These are phyloP conservation scores for Coregonus clupeaformis DNA, from an alignment of 2,113 vertebrate genomes.

Conservation along the genomic window DNA sequence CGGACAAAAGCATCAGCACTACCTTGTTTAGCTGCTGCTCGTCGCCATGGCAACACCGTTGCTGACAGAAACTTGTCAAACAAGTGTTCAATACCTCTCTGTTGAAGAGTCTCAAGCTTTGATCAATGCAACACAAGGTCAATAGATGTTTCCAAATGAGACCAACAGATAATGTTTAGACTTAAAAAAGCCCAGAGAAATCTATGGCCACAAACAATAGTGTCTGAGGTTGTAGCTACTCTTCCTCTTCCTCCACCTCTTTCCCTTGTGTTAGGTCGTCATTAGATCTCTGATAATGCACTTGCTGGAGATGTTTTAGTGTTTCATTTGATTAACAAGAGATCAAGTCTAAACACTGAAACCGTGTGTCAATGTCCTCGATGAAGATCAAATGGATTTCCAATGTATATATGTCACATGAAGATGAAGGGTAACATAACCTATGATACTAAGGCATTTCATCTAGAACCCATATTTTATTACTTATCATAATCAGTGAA, in stretches of 20 bases:
- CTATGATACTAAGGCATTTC: constrained; percentile 23
- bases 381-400: no score
- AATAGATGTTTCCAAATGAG: constrained; percentile 38
- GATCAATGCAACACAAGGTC: constrained; percentile 37
- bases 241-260: no score
- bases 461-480: constrained; percentile 27
- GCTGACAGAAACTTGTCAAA: constrained; percentile 53
- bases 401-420: background rate
- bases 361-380: background rate
- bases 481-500: constrained; percentile 52
- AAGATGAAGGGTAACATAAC: background rate
- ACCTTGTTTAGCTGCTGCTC: constrained; percentile 24
- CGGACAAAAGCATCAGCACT: background rate
- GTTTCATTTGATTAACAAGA: constrained; percentile 27
- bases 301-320: background rate
- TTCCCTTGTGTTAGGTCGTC: constrained; percentile 4
- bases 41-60: constrained; percentile 52
- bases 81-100: constrained; percentile 50
- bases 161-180: constrained; percentile 27
- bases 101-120: constrained; percentile 46
- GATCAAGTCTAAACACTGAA: constrained; percentile 49
- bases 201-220: constrained; percentile 14
- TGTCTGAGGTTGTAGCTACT: constrained; percentile 9
- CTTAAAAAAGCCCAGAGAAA: constrained; percentile 16
- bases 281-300: constrained; percentile 2